These are phyloP conservation scores for Coregonus sp. DNA, from an alignment of 2,797 vertebrate species.

Conservation along the genomic window DNA sequence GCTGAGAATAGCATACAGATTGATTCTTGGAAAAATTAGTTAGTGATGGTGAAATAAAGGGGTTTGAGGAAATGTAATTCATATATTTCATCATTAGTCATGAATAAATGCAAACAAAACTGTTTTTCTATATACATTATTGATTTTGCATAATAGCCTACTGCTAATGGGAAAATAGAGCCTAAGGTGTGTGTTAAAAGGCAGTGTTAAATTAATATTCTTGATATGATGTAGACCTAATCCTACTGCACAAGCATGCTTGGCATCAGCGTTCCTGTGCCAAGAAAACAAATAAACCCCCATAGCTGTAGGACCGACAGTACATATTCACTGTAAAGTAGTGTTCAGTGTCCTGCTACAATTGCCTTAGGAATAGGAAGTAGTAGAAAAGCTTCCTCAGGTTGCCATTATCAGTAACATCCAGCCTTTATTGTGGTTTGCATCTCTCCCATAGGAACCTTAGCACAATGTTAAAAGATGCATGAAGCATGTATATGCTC, in stretches of 20 bases:
- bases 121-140: background rate
- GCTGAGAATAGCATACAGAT: background rate
- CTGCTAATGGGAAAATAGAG: background rate
- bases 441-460: background rate
- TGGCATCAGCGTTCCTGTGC: too few relatives aligned
- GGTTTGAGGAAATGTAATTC: background rate
- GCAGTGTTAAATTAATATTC: too few relatives aligned
- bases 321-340: background rate
- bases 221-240: too few relatives aligned
- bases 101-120: background rate
- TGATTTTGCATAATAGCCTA: background rate
- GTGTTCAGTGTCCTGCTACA: background rate
- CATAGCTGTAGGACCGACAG: too few relatives aligned
- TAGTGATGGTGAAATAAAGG: background rate
- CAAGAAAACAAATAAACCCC: background rate
- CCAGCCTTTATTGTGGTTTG: background rate
- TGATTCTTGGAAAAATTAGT: background rate
- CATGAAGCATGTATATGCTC: background rate
- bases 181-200: too few relatives aligned
- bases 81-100: background rate
- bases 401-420: background rate
- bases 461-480: background rate
- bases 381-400: background rate
- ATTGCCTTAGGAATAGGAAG: background rate
- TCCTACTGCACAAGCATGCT: too few relatives aligned